Evolutionary conservation across 2,797 vertebrate genomes (phyloP), one percentile per base, ranked within the genome.

Genomic region (Alfaro cultratus): DNA sequence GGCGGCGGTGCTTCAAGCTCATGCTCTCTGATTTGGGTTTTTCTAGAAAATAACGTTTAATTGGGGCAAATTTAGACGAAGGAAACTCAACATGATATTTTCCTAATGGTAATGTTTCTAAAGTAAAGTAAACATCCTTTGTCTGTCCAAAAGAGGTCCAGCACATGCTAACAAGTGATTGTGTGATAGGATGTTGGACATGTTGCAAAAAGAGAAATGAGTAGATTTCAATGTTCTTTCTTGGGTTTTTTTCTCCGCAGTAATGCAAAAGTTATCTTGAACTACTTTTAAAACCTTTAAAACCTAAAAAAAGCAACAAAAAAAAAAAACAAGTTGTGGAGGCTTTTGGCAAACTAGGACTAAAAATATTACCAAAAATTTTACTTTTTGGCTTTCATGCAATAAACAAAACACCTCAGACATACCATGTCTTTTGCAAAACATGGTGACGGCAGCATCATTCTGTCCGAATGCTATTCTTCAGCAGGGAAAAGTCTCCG

Each of bases 1-100:
- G 46, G 77, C 26, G 12, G 34, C 10, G 5, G 60, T 74, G 67
- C 75, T 75, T 86, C 36, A 60, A 18, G 39, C 18, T 47, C 45
- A 15, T 4, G 45, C 55, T 47, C 21, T 75, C 16, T n/a, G 15
- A 16, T 8, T 43, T 51, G 21, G 0, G 12, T 15, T 34, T 21
- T 71, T 21, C 12, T 7, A 23, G 43, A 8, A 31, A 29, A 41
- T 15, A 13, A 43, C 4, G 11, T 43, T 12, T 43, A 70, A 70
- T 43, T n/a, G 2, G 39, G 41, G 39, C 67, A 70, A 70, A 43
- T 43, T 43, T 5, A 12, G 4, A 43, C 6, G 2, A 70, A 43
- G 36, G n/a, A 70, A 70, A 10, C 64, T 43, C 13, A n/a, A 43
- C 4, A 41, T n/a, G 5, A 70, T 23, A n/a, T 70, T 70, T 70